These are phyloP conservation scores for Babyrousa celebensis DNA, from an alignment of 2,797 vertebrate species.

Conservation along the genomic window DNA sequence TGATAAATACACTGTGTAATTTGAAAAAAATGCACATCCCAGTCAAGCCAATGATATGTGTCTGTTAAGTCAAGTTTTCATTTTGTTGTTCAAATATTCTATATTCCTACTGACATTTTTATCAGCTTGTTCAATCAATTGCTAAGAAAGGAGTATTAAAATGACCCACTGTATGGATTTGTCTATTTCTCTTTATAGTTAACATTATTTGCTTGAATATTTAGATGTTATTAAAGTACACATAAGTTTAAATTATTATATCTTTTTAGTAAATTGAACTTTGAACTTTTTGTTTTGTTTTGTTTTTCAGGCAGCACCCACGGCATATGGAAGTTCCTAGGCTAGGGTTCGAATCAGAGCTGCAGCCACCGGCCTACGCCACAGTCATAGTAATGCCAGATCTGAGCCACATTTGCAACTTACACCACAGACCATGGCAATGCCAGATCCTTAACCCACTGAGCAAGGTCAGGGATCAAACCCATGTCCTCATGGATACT, in stretches of 20 bases:
- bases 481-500: too few relatives aligned
- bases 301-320: too few relatives aligned
- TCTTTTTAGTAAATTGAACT: neutral
- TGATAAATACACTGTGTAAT: slow-evolving; percentile 3
- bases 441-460: too few relatives aligned
- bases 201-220: neutral
- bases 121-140: neutral
- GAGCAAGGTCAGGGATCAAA: too few relatives aligned
- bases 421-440: too few relatives aligned
- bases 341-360: too few relatives aligned
- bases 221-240: neutral
- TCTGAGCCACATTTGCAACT: too few relatives aligned
- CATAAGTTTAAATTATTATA: neutral
- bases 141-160: neutral
- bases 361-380: too few relatives aligned
- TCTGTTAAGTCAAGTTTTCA: neutral
- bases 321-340: too few relatives aligned
- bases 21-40: slow-evolving; percentile 12
- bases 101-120: slow-evolving; percentile 3
- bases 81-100: slow-evolving; percentile 7
- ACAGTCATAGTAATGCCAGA: too few relatives aligned
- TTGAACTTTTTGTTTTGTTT: too few relatives aligned
- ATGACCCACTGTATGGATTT: neutral
- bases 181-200: slow-evolving; percentile 16
- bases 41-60: neutral